Evolutionary conservation across 1,140 invertebrate genomes (phyloP), one percentile per base, ranked within the genome.

Genomic region (Drosophila erecta): DNA sequence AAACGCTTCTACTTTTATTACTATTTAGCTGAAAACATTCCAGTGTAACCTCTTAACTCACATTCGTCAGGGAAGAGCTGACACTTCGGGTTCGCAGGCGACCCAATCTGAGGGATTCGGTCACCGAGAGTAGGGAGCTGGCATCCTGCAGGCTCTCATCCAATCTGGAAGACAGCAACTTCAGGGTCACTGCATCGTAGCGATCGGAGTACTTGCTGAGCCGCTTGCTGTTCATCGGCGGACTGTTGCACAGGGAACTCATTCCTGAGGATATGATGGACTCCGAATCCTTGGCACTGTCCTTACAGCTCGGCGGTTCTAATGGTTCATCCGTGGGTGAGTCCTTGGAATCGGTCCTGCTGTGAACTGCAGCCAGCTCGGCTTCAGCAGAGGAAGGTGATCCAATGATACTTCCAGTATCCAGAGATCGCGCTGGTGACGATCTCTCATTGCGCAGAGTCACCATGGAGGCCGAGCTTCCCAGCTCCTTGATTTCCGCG

Each of bases 191-290:
- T 4, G 90, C 90, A 57, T 91, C 90, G 49, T 91, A 91, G 14
- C 85, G 86, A 77, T 91, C 89, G 0, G 90, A 91, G 40, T 89
- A 90, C 35, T 89, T 87, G 72, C 86, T 90, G 12, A 79, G 20
- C 11, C 90, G 70, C 38, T 91, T 77, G 33, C 71, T 85, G 43
- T 85, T 85, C 37, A 91, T 76, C 0, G 86, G 90, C 10, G 90
- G 90, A 54, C 90, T 91, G 46, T 90, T 84, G 61, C 90, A 91
- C 44, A 91, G 50, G 6, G 90, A 92, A 12, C 87, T 91, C 90
- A 92, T 90, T 40, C 90, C 90, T 3, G 90, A 91, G 4, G 87
- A 91, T 11, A 92, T 90, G 4, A 90, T 91, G 3, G 86, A 91
- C 15, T 91, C 90, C 2, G 83, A 70, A 41, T 91, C 90, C 50